phyloP scores from a whole-genome alignment of 2,888 invertebrate genomes.

The Dolomedes plantarius region DNA sequence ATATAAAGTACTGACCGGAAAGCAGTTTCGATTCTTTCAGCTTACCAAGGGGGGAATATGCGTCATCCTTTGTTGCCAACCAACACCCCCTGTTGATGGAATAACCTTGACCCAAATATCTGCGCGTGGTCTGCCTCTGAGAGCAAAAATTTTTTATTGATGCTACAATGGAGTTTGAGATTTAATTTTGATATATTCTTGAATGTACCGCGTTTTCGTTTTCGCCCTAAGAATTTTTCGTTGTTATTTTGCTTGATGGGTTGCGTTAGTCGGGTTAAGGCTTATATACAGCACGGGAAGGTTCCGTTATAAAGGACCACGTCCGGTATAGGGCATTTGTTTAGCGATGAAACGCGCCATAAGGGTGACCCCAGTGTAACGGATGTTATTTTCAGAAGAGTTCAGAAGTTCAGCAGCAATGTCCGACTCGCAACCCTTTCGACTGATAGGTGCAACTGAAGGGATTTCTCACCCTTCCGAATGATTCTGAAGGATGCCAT shows the following conservation, averaged over 20 bases:
- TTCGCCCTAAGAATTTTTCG: conserved; percentile 48
- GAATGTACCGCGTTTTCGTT: conserved; percentile 37
- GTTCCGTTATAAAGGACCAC: not conserved
- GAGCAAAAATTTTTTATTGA: conserved; percentile 37
- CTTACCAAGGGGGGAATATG: conserved; percentile 26
- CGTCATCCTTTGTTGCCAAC: conserved; percentile 64
- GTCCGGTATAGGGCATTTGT: not conserved
- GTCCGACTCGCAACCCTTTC: not conserved
- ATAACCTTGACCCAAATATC: conserved; percentile 69
- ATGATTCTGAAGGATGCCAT: not conserved
- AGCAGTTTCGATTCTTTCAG: conserved; percentile 33
- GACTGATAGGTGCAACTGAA: not conserved
- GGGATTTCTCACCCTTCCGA: not conserved
- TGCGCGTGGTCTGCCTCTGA: conserved; percentile 16
- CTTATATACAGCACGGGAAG: not conserved
- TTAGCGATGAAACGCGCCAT: not conserved
- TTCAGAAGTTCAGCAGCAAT: not conserved
- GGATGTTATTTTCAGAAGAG: not conserved
- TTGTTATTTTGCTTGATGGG: conserved; percentile 13
- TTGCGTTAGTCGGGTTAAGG: not conserved
- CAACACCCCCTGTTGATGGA: conserved; percentile 22
- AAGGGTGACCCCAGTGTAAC: not conserved
- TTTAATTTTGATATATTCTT: conserved; percentile 20
- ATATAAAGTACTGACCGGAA: conserved; percentile 68
- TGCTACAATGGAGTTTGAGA: conserved; percentile 34